Percentiles rank a stretch among this genome's conserved stretches.
Conservation (phyloP, 2,113 vertebrate species). For the Phaetusa simplex region DNA sequence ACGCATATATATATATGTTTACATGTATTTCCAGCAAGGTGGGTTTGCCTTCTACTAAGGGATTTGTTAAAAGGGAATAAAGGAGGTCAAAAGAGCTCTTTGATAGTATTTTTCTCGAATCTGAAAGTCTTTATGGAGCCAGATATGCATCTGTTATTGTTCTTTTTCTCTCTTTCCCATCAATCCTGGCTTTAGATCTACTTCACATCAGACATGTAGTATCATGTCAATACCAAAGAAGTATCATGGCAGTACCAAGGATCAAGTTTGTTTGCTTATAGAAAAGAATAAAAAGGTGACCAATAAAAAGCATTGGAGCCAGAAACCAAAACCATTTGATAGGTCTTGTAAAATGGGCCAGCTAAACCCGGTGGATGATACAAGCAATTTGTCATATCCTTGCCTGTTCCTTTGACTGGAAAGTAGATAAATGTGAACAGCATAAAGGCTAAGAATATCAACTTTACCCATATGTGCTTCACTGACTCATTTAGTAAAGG, state of each 20-base stretch:
- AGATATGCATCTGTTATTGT: neutral
- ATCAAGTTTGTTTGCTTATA: neutral
- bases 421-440: neutral
- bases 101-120: neutral
- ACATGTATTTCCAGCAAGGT: neutral
- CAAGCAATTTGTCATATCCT: neutral
- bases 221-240: neutral
- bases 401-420: neutral
- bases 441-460: neutral
- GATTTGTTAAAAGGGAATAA: neutral
- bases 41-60: neutral
- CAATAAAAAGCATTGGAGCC: neutral
- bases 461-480: neutral
- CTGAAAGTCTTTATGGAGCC: neutral
- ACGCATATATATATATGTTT: neutral
- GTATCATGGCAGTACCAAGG: neutral
- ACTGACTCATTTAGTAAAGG: slow-evolving; percentile 12
- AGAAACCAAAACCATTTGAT: neutral
- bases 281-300: neutral
- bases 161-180: neutral
- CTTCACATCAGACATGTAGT: neutral
- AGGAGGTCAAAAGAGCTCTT: neutral
- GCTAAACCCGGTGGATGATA: neutral
- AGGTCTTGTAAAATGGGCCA: neutral
- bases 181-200: neutral